Evolutionary conservation across 2,113 vertebrate species (phyloP).

Genomic region (Procavia capensis): DNA sequence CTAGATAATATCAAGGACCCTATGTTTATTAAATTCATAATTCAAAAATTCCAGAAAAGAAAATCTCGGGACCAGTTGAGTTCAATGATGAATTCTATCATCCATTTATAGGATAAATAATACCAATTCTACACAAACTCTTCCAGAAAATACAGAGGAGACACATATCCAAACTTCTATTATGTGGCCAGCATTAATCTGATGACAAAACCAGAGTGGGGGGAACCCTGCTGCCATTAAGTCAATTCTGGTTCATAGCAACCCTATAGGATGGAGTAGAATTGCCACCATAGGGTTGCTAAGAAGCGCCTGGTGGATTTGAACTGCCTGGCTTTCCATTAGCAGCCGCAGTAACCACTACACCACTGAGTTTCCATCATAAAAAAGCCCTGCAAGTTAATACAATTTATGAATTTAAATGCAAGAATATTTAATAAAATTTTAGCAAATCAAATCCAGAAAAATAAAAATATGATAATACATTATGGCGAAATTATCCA

Average conservation of each 20-base stretch:
- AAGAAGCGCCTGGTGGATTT: too few species aligned
- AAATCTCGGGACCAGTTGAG: not conserved
- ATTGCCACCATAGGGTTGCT: too few species aligned
- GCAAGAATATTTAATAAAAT: not conserved
- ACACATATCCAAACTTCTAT: not conserved
- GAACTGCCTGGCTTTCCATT: too few species aligned
- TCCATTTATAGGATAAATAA: not conserved
- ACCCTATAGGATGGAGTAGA: too few species aligned
- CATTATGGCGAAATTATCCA: not conserved
- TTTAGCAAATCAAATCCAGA: constrained; percentile 19
- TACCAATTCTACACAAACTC: not conserved
- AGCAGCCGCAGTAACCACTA: too few species aligned
- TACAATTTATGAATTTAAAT: not conserved
- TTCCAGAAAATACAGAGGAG: not conserved
- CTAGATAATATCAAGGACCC: not conserved
- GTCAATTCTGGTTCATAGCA: too few species aligned
- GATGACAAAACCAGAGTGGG: not conserved
- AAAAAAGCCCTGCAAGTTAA: not conserved
- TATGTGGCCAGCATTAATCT: not conserved
- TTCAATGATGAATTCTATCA: not conserved
- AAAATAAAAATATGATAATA: not conserved
- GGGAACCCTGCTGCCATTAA: too few species aligned
- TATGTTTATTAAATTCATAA: not conserved
- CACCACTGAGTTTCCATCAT: too few species aligned
- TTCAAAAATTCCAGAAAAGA: not conserved